phyloP scores from a whole-genome alignment of 2,797 vertebrate genomes.

The Apogon talboti region DNA sequence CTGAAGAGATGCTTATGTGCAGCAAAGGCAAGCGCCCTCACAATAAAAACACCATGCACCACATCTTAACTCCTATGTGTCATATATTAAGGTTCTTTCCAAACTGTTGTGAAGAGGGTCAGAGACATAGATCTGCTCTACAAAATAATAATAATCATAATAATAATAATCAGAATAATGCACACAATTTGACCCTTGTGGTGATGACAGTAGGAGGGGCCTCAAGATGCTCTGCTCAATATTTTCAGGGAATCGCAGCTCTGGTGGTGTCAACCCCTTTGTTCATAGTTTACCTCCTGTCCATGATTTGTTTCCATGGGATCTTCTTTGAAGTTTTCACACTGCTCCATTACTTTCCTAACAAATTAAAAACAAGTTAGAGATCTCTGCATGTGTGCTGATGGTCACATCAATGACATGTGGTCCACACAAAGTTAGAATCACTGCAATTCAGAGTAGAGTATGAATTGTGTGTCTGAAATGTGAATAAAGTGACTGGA shows the following conservation, averaged over 20 bases:
- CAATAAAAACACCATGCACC: constrained; percentile 62
- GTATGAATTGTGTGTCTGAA: too few relatives aligned
- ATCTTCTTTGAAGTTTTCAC: constrained; percentile 95
- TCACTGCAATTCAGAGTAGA: too few relatives aligned
- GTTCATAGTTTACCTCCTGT: constrained; percentile 85
- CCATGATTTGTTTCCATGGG: constrained; percentile 92
- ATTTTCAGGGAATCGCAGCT: constrained; percentile 24
- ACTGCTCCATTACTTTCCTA: constrained; percentile 97
- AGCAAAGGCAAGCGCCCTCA: constrained; percentile 68
- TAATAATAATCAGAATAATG: constrained; percentile 48
- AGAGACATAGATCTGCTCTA: constrained; percentile 67
- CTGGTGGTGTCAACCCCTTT: constrained; percentile 64
- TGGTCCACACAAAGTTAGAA: too few relatives aligned
- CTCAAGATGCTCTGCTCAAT: constrained; percentile 51
- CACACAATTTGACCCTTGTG: constrained; percentile 62
- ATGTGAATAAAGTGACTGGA: too few relatives aligned
- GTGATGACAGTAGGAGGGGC: constrained; percentile 61
- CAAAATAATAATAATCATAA: constrained; percentile 50
- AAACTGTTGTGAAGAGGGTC: constrained; percentile 55
- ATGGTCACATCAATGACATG: too few relatives aligned
- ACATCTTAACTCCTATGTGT: constrained; percentile 60
- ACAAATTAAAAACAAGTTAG: constrained; percentile 25
- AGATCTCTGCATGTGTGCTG: too few relatives aligned
- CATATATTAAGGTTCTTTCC: constrained; percentile 54
- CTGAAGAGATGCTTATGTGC: constrained; percentile 70